Percentiles rank a stretch among this genome's conserved stretches.
phyloP scores from a whole-genome alignment of 2,797 vertebrate species.

The Bradypodion ventrale region DNA sequence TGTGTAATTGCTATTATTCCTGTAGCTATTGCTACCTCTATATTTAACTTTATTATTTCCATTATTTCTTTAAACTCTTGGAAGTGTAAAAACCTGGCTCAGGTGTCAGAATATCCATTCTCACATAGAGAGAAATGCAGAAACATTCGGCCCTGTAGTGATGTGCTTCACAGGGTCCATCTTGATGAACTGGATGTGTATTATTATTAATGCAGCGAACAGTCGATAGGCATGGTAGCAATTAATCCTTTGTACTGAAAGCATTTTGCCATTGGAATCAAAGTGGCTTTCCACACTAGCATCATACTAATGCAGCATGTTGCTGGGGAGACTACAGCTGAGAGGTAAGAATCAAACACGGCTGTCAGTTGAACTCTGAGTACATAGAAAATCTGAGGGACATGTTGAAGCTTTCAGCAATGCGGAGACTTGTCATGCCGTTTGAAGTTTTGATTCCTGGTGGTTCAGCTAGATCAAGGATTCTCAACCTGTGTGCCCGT shows the following conservation, averaged over 20 bases:
- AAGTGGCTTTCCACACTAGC: neutral
- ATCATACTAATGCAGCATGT: neutral
- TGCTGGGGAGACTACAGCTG: neutral
- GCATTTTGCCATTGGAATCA: slow-evolving; percentile 18
- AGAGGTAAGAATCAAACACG: no score
- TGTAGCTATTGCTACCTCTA: no score
- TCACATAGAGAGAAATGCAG: neutral
- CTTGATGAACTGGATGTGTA: neutral
- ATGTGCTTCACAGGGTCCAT: neutral
- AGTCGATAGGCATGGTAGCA: neutral
- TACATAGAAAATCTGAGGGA: neutral
- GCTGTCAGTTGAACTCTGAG: neutral
- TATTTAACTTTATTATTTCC: no score
- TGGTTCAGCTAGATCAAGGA: neutral
- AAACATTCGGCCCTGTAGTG: neutral
- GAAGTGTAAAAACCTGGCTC: neutral
- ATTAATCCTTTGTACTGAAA: slow-evolving; percentile 15
- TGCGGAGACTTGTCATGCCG: neutral
- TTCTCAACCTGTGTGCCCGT: no score
- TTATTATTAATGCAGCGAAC: neutral
- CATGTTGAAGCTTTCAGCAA: neutral
- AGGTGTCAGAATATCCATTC: neutral
- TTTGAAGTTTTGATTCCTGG: neutral
- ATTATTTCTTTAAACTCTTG: no score
- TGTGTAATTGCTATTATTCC: no score